Conservation (phyloP, 2,888 invertebrate genomes). For the Mesorhabditis sp. region DNA sequence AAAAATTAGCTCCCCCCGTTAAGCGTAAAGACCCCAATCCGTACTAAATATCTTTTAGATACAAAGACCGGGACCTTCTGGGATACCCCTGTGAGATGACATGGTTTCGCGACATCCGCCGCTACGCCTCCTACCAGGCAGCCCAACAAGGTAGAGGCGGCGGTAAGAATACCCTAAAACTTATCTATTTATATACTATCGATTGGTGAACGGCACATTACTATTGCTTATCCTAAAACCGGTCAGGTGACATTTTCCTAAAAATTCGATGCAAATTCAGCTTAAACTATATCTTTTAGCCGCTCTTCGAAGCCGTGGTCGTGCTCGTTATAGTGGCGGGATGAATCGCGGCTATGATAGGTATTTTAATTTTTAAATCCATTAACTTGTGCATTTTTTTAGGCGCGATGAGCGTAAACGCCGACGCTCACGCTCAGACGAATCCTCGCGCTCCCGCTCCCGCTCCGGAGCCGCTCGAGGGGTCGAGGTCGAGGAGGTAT, state of each 20-base stretch:
- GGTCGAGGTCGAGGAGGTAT: constrained; percentile 8
- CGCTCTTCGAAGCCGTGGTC: constrained; percentile 5
- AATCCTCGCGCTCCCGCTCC: constrained; percentile 12
- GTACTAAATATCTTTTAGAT: constrained; percentile 29
- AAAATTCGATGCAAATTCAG: neutral
- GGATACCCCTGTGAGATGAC: constrained; percentile 44
- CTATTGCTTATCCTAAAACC: neutral
- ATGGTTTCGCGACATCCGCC: constrained; percentile 54
- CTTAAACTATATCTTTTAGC: neutral
- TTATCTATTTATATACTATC: neutral
- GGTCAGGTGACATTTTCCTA: neutral
- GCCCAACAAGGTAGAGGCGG: constrained; percentile 14
- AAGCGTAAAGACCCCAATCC: too few species aligned
- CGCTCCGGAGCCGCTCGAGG: constrained; percentile 13
- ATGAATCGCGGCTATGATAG: neutral
- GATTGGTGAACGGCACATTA: neutral
- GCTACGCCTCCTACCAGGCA: constrained; percentile 30
- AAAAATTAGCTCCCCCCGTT: too few species aligned
- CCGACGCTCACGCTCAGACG: neutral
- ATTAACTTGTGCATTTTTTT: neutral
- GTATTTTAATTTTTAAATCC: neutral
- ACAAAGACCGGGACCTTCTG: constrained; percentile 37
- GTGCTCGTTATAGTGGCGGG: constrained; percentile 6
- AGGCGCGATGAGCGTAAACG: neutral
- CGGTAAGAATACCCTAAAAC: neutral